Conservation (phyloP, 2,888 invertebrate genomes). For the Catocala nupta region DNA sequence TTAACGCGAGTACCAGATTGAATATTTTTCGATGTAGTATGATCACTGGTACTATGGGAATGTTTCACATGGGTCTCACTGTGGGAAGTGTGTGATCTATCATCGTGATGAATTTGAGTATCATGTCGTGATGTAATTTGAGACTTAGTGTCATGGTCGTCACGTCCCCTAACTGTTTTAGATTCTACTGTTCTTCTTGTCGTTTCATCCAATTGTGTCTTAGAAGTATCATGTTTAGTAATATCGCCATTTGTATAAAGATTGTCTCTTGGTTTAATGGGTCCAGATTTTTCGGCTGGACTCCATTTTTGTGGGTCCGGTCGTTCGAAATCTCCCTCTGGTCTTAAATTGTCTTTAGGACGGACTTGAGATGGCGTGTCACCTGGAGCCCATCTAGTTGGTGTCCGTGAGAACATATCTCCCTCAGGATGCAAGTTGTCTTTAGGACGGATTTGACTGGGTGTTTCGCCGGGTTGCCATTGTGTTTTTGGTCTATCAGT, state of each 20-base stretch:
- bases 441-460: conserved; percentile 69
- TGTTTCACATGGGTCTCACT: conserved; percentile 60
- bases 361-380: conserved; percentile 75
- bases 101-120: conserved; percentile 55
- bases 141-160: conserved; percentile 63
- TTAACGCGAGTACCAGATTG: conserved; percentile 62
- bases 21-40: conserved; percentile 56
- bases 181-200: conserved; percentile 40
- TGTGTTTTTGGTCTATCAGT: conserved; percentile 51
- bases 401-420: conserved; percentile 77
- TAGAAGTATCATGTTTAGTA: conserved; percentile 55
- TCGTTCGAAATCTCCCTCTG: conserved; percentile 87
- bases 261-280: conserved; percentile 80
- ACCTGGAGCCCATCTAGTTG: conserved; percentile 66
- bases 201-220: conserved; percentile 62
- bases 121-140: conserved; percentile 50
- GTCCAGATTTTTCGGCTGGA: conserved; percentile 69
- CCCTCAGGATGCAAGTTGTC: conserved; percentile 79
- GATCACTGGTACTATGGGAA: conserved; percentile 56
- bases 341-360: conserved; percentile 80
- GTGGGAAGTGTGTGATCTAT: conserved; percentile 55
- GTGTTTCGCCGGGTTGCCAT: conserved; percentile 77
- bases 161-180: conserved; percentile 75
- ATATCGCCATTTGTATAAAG: conserved; percentile 85
- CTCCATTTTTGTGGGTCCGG: conserved; percentile 66